Evolutionary conservation across 2,888 invertebrate species (phyloP), one percentile per base, ranked within the genome.

Genomic region (Acanthosepion pharaonis): DNA sequence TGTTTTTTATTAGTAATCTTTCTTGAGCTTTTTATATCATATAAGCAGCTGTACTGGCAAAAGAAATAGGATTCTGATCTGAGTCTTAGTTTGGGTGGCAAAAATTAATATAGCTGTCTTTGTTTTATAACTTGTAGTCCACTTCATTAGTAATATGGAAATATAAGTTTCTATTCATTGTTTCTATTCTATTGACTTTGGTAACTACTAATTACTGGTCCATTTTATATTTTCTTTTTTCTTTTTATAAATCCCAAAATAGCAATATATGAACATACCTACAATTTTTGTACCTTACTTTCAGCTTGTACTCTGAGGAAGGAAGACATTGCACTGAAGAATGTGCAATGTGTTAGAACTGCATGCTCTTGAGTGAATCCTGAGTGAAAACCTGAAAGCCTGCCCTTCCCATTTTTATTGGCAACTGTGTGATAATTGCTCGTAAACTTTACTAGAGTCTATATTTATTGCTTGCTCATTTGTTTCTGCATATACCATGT

Each of bases 401-500:
- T n/a, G n/a, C n/a, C 78, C 78, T n/a, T 78, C 78, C 78, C 78
- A n/a, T 78, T 78, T n/a, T 15, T n/a, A 78, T 78, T 78, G 78
- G n/a, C 78, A 78, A 78, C n/a, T 11, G 15, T 78, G 78, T 78
- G 18, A 78, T 15, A 78, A 78, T 78, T 78, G 78, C 78, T 78
- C 78, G 78, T 78, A 78, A 33, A 78, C n/a, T 78, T 78, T 78
- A 78, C 78, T 78, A 78, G 64, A 64, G 78, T n/a, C 78, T n/a
- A n/a, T 78, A n/a, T n/a, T 78, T 78, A 78, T 78, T 78, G 78
- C 78, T 78, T 78, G 78, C 78, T 78, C 78, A 15, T 78, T 78
- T 78, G n/a, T 78, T 78, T n/a, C 78, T 78, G 78, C 78, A 78
- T 78, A 78, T n/a, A 78, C 78, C 78, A n/a, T 78, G 78, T 78